These are phyloP conservation scores for Pangasianodon gigas DNA, from an alignment of 2,113 vertebrate genomes.

Conservation along the genomic window DNA sequence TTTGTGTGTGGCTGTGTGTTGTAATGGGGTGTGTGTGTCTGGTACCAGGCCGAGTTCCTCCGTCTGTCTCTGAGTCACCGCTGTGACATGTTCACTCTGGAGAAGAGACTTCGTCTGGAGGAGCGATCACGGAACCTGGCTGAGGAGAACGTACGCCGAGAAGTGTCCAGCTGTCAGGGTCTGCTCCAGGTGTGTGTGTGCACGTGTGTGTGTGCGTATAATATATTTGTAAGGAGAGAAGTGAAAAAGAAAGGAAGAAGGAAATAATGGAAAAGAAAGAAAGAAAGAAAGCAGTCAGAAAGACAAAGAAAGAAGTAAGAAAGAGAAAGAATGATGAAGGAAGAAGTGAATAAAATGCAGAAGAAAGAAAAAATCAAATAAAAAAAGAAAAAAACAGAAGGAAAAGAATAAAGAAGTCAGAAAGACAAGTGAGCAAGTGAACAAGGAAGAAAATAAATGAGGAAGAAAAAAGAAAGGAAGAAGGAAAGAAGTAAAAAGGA, in stretches of 20 bases:
- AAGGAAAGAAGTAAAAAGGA: not conserved
- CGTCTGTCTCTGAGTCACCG: constrained; percentile 92
- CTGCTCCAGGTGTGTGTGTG: constrained; percentile 80
- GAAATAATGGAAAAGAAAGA: not conserved
- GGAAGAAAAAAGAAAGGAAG: not conserved
- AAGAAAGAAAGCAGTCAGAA: not conserved
- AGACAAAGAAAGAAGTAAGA: no score
- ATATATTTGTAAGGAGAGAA: not conserved
- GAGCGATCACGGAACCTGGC: constrained; percentile 91
- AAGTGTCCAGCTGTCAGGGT: constrained; percentile 86
- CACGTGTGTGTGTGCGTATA: constrained; percentile 61
- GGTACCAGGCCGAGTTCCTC: constrained; percentile 87
- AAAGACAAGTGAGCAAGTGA: no score
- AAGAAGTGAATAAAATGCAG: no score
- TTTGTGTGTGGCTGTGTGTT: not conserved
- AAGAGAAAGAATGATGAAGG: no score
- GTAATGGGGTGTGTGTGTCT: not conserved
- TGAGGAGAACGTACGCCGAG: constrained; percentile 89
- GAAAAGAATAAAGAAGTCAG: no score
- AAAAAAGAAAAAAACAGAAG: no score
- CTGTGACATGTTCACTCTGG: constrained; percentile 94
- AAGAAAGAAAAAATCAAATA: no score
- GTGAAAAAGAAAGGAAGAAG: not conserved
- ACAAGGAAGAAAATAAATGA: no score
- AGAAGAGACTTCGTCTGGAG: constrained; percentile 90